phyloP scores from a whole-genome alignment of 2,888 invertebrate species.

The Capitulum mitella region DNA sequence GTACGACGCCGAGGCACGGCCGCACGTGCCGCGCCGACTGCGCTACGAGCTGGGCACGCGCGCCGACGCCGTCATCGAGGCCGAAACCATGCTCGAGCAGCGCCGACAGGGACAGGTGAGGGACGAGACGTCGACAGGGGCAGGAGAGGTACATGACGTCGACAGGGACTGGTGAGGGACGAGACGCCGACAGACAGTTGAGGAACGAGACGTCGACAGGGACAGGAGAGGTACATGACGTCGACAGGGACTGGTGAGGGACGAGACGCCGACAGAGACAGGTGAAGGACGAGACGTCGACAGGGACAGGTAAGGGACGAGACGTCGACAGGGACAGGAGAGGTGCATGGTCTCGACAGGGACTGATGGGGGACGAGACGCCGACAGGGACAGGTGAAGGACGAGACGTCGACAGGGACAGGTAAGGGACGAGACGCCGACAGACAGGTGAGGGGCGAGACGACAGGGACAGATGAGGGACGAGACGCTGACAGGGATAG shows the following conservation, averaged over 20 bases:
- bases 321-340: constrained; percentile 45
- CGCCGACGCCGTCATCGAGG: constrained; percentile 77
- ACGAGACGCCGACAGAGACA: too few species aligned
- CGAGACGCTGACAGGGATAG: too few species aligned
- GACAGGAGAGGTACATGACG: constrained; percentile 45
- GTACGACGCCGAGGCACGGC: constrained; percentile 29
- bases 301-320: constrained; percentile 29
- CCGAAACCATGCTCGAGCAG: constrained; percentile 71
- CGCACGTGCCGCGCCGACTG: constrained; percentile 43
- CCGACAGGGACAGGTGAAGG: too few species aligned
- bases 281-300: too few species aligned
- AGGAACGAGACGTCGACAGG: too few species aligned
- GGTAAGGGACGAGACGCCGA: too few species aligned
- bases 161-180: constrained; percentile 42
- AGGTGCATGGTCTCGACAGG: too few species aligned
- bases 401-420: too few species aligned
- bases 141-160: constrained; percentile 44
- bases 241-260: constrained; percentile 43
- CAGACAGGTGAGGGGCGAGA: constrained; percentile 26
- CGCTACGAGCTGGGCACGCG: constrained; percentile 77
- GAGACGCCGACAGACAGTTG: too few species aligned
- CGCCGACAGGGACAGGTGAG: constrained; percentile 45
- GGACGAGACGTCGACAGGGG: too few species aligned
- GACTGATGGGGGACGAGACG: too few species aligned
- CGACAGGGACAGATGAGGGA: too few species aligned